These are phyloP conservation scores for Eulemur mongoz DNA, from an alignment of 2,797 vertebrate species.

Conservation along the genomic window DNA sequence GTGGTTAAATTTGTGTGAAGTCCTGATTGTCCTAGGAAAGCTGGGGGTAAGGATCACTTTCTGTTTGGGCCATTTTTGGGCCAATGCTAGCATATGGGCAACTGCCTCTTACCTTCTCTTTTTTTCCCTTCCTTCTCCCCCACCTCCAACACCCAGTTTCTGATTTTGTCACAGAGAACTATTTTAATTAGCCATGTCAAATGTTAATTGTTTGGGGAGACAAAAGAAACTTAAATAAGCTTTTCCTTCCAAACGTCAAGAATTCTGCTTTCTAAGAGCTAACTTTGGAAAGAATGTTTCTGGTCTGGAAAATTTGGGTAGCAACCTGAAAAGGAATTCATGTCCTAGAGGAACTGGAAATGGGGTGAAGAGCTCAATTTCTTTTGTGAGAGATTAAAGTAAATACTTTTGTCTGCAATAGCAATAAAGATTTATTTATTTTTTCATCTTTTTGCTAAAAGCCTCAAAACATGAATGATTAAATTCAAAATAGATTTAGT, in stretches of 20 bases:
- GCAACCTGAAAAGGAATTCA: constrained; percentile 42
- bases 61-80: not conserved
- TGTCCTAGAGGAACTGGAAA: not conserved
- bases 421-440: constrained; percentile 10
- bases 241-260: constrained; percentile 58
- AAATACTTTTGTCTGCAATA: constrained; percentile 49
- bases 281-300: constrained; percentile 49
- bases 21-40: not conserved
- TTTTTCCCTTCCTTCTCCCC: not conserved
- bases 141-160: not conserved
- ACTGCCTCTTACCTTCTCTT: not conserved
- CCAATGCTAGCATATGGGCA: not conserved
- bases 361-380: not conserved
- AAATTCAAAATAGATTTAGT: constrained; percentile 51
- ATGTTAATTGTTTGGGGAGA: constrained; percentile 61
- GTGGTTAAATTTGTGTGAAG: not conserved
- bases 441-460: constrained; percentile 52
- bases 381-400: constrained; percentile 44
- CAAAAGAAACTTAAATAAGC: constrained; percentile 25
- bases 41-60: not conserved
- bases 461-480: constrained; percentile 43
- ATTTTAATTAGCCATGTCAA: constrained; percentile 54
- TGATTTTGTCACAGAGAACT: constrained; percentile 37
- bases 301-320: constrained; percentile 56
- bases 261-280: constrained; percentile 66